These are phyloP conservation scores for Malacosoma neustria DNA, from an alignment of 2,888 invertebrate genomes.

Conservation along the genomic window DNA sequence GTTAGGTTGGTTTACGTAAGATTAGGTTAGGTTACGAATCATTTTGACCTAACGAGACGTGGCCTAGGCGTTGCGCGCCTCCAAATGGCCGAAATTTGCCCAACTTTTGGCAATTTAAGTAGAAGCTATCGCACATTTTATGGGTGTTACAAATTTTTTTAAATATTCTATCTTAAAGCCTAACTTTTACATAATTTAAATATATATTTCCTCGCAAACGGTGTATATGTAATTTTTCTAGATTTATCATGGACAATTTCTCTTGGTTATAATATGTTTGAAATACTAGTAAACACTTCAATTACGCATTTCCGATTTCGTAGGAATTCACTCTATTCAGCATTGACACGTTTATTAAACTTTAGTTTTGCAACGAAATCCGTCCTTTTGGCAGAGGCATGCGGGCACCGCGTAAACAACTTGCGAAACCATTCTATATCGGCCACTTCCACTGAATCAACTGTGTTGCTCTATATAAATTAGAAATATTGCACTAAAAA, in stretches of 20 bases:
- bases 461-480: slow-evolving; percentile 1
- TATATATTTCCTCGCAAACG: too few relatives aligned
- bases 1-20: slow-evolving; percentile 8
- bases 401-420: slow-evolving; percentile 43
- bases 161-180: too few relatives aligned
- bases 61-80: background rate
- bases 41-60: too few relatives aligned
- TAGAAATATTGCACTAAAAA: background rate
- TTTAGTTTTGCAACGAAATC: slow-evolving; percentile 51
- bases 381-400: slow-evolving; percentile 45
- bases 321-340: slow-evolving; percentile 10
- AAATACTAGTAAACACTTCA: background rate
- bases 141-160: too few relatives aligned
- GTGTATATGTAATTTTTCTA: too few relatives aligned
- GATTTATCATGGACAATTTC: too few relatives aligned
- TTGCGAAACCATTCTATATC: slow-evolving; percentile 51
- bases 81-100: too few relatives aligned
- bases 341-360: slow-evolving; percentile 37
- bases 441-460: slow-evolving; percentile 25
- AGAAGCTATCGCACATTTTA: too few relatives aligned
- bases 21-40: slow-evolving; percentile 4
- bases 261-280: too few relatives aligned
- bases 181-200: too few relatives aligned
- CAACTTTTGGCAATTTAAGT: too few relatives aligned
- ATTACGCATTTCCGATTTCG: background rate